These are phyloP conservation scores for Metellina segmentata DNA, from an alignment of 2,888 invertebrate genomes.

Conservation along the genomic window DNA sequence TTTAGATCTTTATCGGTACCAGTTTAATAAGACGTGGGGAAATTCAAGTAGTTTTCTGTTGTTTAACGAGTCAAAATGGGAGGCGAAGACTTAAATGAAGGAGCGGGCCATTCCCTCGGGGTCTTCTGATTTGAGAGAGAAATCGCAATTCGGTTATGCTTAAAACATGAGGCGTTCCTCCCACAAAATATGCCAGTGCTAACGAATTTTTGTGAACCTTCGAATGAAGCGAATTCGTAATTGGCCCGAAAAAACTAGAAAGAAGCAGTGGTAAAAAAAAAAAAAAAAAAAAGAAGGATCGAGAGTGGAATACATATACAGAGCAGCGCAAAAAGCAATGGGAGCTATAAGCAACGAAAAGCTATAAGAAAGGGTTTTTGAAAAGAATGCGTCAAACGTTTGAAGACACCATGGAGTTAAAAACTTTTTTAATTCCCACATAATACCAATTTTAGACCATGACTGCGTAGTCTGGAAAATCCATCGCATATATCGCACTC, in stretches of 20 bases:
- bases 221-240: conserved; percentile 40
- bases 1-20: background rate
- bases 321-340: background rate
- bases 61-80: conserved; percentile 20
- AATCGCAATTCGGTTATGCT: conserved; percentile 52
- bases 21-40: background rate
- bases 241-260: conserved; percentile 13
- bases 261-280: background rate
- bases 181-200: conserved; percentile 3
- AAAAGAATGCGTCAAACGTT: too few relatives aligned
- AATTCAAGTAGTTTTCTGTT: background rate
- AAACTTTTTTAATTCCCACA: too few relatives aligned
- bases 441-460: too few relatives aligned
- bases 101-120: conserved; percentile 10
- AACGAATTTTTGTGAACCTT: conserved; percentile 47
- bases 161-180: conserved; percentile 60
- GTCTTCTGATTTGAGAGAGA: conserved; percentile 12
- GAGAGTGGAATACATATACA: background rate
- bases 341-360: background rate
- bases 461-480: too few relatives aligned
- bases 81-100: background rate
- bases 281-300: background rate
- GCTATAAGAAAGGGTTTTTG: too few relatives aligned
- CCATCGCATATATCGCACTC: too few relatives aligned
- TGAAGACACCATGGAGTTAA: too few relatives aligned